Conservation (phyloP, 2,113 vertebrate genomes). For the Phalacrocorax aristotelis region DNA sequence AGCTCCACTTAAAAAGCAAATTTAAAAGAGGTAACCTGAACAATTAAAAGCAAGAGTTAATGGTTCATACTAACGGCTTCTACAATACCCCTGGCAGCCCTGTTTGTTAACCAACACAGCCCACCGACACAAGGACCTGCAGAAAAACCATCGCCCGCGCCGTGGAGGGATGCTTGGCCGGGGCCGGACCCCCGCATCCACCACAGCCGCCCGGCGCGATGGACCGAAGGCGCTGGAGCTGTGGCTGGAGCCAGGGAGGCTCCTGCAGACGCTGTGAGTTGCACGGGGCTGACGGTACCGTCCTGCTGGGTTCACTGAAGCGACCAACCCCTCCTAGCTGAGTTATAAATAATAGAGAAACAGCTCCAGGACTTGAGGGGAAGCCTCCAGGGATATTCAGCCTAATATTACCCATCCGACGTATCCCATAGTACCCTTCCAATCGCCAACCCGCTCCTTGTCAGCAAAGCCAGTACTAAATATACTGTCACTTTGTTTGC, state of each 20-base stretch:
- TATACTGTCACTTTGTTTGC: too few species aligned
- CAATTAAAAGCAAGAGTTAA: conserved; percentile 63
- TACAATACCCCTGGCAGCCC: neutral
- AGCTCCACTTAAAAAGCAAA: conserved; percentile 52
- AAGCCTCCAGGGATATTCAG: neutral
- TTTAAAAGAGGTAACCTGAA: conserved; percentile 46
- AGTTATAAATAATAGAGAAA: neutral
- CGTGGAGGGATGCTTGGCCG: rapidly evolving
- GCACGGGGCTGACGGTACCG: rapidly evolving
- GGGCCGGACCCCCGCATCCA: too few species aligned
- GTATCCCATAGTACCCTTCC: neutral
- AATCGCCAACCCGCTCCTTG: neutral
- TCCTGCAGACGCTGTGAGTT: rapidly evolving
- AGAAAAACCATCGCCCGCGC: neutral
- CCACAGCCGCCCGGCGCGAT: rapidly evolving
- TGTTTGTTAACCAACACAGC: neutral
- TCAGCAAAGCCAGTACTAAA: neutral
- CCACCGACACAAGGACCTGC: neutral
- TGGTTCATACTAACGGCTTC: conserved; percentile 25
- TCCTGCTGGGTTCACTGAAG: too few species aligned
- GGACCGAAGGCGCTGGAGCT: neutral
- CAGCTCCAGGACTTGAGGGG: neutral
- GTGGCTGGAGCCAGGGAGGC: neutral
- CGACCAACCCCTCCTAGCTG: neutral
- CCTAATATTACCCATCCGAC: neutral